phyloP scores from a whole-genome alignment of 2,888 invertebrate species.

The Ceriagrion tenellum region DNA sequence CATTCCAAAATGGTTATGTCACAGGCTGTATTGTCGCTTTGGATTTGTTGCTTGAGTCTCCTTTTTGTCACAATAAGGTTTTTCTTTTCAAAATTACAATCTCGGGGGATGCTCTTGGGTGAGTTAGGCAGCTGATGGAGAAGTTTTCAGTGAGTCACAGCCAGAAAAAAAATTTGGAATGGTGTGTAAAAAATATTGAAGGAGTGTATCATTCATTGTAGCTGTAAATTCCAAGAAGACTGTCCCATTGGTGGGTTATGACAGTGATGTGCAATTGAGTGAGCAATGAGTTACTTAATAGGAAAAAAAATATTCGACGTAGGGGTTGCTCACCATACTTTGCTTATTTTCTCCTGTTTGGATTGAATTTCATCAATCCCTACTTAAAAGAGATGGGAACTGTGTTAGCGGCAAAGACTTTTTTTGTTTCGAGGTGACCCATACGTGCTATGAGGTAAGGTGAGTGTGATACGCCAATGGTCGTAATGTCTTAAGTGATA shows the following conservation, averaged over 20 bases:
- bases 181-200: background rate
- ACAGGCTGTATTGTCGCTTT: background rate
- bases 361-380: conserved; percentile 7
- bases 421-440: background rate
- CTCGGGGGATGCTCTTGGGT: background rate
- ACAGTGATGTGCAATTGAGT: conserved; percentile 56
- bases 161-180: background rate
- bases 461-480: conserved; percentile 52
- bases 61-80: background rate
- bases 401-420: conserved; percentile 19
- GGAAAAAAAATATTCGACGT: background rate
- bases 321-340: background rate
- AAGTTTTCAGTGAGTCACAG: background rate
- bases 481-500: conserved; percentile 44
- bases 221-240: background rate
- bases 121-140: background rate
- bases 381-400: background rate
- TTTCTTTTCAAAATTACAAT: background rate
- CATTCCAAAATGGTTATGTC: background rate
- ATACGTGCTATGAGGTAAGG: background rate
- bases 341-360: conserved; percentile 40
- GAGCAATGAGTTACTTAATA: conserved; percentile 23
- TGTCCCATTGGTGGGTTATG: background rate
- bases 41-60: background rate
- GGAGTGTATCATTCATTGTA: background rate